Evolutionary conservation across 2,797 vertebrate species (phyloP), one percentile per base, ranked within the genome.

Genomic region (Helostoma temminkii): DNA sequence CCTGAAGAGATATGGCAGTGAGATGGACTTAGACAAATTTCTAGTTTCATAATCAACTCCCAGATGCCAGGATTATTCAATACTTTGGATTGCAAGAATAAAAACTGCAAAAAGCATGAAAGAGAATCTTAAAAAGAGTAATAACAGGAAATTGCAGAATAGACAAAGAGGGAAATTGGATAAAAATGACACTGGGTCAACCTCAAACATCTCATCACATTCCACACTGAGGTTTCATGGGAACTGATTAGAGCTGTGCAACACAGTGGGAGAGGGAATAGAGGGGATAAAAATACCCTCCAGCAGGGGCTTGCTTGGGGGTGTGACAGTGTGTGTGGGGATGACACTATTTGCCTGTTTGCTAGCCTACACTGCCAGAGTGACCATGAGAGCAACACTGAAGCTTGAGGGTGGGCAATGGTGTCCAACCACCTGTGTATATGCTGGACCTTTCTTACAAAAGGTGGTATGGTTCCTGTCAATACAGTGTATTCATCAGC

Each of bases 231-330:
- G 82, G 79, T 73, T 90, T 90, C 78, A 85, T 76, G 67, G 74
- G 86, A 88, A 81, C 76, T 84, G 80, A 89, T 87, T 82, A 86
- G 78, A 85, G 81, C 70, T 15, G 59, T 49, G 62, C 78, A 75
- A 74, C 82, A 71, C 85, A 74, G 82, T 82, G 61, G 76, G 82
- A 85, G 82, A 88, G 64, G 74, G 59, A 80, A 65, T 59, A 73
- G 50, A 86, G 75, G 75, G 74, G 88, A 90, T 90, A 90, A 82
- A 91, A 91, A 92, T 92, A 92, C 72, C 81, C 82, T 59, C 1
- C 22, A 77, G 81, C 71, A 76, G 65, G 76, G 78, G 76, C 70
- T 88, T 69, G 85, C 19, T 66, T n/a, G 32, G 62, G 76, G 59
- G 41, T 62, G 83, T 52, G 69, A 24, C 59, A 43, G 72, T 77